Evolutionary conservation across 2,797 vertebrate species (phyloP).

Genomic region (Cercopithecus neglectus): DNA sequence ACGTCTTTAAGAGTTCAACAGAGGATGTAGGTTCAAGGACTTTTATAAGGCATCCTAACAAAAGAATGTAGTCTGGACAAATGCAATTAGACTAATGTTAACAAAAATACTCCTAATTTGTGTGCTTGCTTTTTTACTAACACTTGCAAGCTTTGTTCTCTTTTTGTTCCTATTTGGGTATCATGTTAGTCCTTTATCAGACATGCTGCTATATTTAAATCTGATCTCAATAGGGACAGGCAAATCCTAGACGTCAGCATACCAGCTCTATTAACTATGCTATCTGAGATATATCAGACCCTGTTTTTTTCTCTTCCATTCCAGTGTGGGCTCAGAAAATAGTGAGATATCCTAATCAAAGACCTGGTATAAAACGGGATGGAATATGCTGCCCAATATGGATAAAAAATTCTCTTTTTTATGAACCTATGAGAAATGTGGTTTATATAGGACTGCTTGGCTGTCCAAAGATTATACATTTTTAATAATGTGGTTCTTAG

Average conservation of each 20-base stretch:
- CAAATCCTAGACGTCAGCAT: neutral
- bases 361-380: neutral
- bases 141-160: neutral
- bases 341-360: neutral
- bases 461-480: slow-evolving; percentile 45
- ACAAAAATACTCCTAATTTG: neutral
- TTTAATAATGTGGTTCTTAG: slow-evolving; percentile 60
- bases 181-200: neutral
- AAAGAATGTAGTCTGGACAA: neutral
- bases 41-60: neutral
- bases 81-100: neutral
- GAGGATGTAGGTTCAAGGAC: neutral
- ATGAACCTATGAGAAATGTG: neutral
- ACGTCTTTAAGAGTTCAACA: neutral
- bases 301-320: neutral
- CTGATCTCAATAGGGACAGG: neutral
- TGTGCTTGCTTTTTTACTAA: neutral
- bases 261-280: neutral
- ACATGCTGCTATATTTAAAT: neutral
- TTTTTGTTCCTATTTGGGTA: neutral
- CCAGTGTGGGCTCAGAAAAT: neutral
- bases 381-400: neutral
- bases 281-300: neutral
- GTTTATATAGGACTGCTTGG: neutral
- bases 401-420: neutral